Evolutionary conservation across 2,797 vertebrate genomes (phyloP), one percentile per base, ranked within the genome.

Genomic region (Acridotheres tristis): DNA sequence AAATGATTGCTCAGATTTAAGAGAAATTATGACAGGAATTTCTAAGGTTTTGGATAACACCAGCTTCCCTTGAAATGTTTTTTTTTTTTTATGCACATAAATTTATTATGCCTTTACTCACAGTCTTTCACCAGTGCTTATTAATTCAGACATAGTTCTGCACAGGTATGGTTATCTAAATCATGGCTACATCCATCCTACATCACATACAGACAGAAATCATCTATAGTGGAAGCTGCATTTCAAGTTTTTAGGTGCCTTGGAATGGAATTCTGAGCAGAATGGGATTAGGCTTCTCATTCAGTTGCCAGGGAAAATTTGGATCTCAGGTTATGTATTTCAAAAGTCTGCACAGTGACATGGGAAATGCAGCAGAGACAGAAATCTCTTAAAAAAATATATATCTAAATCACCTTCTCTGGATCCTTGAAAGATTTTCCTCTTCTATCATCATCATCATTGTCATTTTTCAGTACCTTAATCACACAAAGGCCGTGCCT

Each of bases 1-100:
- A 84, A 97, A 88, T 74, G 38, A 88, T 83, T 78, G 32, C 18
- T 94, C 27, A 54, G 36, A 93, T 85, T 94, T 67, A 87, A 78
- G 79, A 89, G 30, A 43, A 79, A 91, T 73, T 30, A 54, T 40
- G 36, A 40, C 54, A 94, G 75, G 7, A 38, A 72, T 87, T 75
- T 66, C 32, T 73, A 54, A 53, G 25, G 34, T 38, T 75, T 81
- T 89, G 53, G 38, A 65, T 19, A 68, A 34, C 5, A 16, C 2
- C 0, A 0, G 7, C 58, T 82, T 95, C 15, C 32, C 29, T 78
- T 76, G 9, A 82, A 91, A 88, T 34, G 19, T 10, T 6, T 69
- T 89, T 88, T 88, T 88, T 38, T 38, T 58, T 7, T 82, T 59
- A 61, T 53, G 27, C 14, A 57, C 51, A 32, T 72, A 50, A 38